These are phyloP conservation scores for Campylomormyrus tamandua DNA, from an alignment of 2,113 vertebrate species.

Conservation along the genomic window DNA sequence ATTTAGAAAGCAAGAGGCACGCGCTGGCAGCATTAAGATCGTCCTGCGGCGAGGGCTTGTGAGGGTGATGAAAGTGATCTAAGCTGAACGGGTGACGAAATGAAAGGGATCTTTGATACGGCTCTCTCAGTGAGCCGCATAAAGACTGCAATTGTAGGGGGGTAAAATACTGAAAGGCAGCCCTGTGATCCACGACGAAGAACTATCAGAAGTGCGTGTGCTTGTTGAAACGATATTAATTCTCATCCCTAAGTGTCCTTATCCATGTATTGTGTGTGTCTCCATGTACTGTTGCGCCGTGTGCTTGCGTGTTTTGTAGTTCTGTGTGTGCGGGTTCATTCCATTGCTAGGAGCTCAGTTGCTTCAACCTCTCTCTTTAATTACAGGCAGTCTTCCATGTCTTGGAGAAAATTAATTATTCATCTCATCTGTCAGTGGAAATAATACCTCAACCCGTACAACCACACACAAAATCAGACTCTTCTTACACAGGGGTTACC, in stretches of 20 bases:
- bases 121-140: conserved; percentile 45
- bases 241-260: background rate
- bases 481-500: background rate
- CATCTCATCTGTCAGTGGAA: conserved; percentile 52
- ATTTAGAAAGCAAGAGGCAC: conserved; percentile 1
- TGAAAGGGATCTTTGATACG: conserved; percentile 58
- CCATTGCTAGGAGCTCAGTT: conserved; percentile 73
- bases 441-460: conserved; percentile 40
- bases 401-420: conserved; percentile 60
- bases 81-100: conserved; percentile 41
- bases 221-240: background rate
- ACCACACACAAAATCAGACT: conserved; percentile 18
- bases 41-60: conserved; percentile 10
- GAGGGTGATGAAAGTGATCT: conserved; percentile 16
- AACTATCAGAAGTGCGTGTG: conserved; percentile 26
- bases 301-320: conserved; percentile 32
- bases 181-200: conserved; percentile 62
- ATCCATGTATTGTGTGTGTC: conserved; percentile 12
- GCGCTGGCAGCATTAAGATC: background rate
- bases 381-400: conserved; percentile 53
- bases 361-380: conserved; percentile 47
- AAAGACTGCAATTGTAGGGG: conserved; percentile 70
- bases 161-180: conserved; percentile 79
- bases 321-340: conserved; percentile 31
- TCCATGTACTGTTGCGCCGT: conserved; percentile 16